Evolutionary conservation across 2,797 vertebrate species (phyloP).

Genomic region (Thripadectes ignobilis): DNA sequence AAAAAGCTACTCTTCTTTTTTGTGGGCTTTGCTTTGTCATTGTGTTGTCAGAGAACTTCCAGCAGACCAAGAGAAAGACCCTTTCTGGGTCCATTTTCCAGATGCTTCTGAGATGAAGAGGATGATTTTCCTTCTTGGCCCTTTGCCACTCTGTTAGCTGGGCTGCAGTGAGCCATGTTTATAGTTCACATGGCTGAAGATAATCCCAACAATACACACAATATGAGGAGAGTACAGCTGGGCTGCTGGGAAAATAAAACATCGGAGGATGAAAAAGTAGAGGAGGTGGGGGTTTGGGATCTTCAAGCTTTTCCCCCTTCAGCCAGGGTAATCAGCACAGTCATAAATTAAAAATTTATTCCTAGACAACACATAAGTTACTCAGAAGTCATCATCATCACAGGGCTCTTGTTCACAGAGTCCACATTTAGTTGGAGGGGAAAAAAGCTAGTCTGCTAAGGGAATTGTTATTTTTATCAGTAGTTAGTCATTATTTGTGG

Average conservation of each 20-base stretch:
- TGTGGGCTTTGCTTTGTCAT: neutral
- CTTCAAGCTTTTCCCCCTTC: neutral
- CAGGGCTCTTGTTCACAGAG: neutral
- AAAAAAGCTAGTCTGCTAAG: neutral
- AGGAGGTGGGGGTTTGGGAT: neutral
- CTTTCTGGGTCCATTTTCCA: neutral
- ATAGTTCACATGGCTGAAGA: conserved; percentile 32
- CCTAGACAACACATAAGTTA: conserved; percentile 19
- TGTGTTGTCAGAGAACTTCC: neutral
- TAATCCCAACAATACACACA: conserved; percentile 52
- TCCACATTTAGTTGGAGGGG: neutral
- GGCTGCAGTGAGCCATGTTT: conserved; percentile 41
- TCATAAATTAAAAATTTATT: conserved; percentile 55
- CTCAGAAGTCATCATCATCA: conserved; percentile 25
- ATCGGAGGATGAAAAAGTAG: conserved; percentile 35
- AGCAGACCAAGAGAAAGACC: neutral
- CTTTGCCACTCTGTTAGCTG: conserved; percentile 15
- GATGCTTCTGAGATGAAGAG: neutral
- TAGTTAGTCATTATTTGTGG: conserved; percentile 29
- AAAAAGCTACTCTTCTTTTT: neutral
- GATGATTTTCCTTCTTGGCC: conserved; percentile 9
- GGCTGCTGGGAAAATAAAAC: conserved; percentile 61
- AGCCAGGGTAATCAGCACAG: conserved; percentile 42
- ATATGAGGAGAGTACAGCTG: conserved; percentile 28
- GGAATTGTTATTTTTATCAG: neutral